A percentile compares a stretch with the other conserved stretches of the same genome.
These are phyloP conservation scores for Lepidurus couesii DNA, from an alignment of 1,140 invertebrate species.

Conservation along the genomic window DNA sequence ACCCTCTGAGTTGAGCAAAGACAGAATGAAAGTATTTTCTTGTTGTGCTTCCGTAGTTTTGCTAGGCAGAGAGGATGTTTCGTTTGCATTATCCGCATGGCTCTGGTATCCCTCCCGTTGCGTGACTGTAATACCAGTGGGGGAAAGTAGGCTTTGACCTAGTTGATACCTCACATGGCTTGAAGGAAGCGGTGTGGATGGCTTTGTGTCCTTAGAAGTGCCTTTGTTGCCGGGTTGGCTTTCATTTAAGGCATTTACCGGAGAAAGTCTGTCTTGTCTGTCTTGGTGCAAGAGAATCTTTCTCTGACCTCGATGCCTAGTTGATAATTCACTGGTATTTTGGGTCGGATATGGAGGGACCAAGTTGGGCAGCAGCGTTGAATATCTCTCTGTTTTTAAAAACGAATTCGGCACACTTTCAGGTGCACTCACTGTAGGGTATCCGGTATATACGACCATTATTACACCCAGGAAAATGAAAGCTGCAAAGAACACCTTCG, in stretches of 20 bases:
- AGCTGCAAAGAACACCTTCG: neutral
- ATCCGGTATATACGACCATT: slow-evolving; percentile 18
- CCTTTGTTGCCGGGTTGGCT: neutral
- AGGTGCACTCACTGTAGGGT: neutral
- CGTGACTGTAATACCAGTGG: neutral
- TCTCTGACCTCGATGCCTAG: neutral
- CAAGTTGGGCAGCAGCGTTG: neutral
- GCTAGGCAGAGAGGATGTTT: neutral
- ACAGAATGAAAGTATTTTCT: neutral
- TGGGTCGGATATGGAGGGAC: neutral
- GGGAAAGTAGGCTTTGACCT: slow-evolving; percentile 18
- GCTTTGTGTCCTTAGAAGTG: neutral
- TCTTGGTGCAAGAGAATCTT: neutral
- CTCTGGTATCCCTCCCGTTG: neutral
- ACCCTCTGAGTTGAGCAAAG: neutral
- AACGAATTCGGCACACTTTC: neutral
- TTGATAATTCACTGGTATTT: neutral
- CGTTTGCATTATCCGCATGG: neutral
- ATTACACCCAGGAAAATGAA: neutral
- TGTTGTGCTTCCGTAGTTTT: neutral
- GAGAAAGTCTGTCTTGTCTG: neutral
- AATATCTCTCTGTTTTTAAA: neutral
- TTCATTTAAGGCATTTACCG: neutral
- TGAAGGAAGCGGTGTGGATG: neutral
- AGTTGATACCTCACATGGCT: neutral